These are phyloP conservation scores for Campylorhamphus procurvoides DNA, from an alignment of 2,113 vertebrate species.

Conservation along the genomic window DNA sequence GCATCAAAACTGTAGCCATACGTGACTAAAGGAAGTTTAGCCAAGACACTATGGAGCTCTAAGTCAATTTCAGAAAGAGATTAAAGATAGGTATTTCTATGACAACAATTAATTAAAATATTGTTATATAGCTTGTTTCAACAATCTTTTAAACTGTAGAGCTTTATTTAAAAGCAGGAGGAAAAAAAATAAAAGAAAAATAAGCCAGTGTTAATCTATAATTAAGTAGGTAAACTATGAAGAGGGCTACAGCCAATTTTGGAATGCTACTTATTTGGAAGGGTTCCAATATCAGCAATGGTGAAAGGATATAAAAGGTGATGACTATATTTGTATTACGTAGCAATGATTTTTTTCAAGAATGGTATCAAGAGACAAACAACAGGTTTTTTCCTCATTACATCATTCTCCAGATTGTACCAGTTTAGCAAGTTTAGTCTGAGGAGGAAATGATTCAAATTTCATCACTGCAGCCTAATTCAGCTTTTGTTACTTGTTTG, in stretches of 20 bases:
- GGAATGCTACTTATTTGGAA: constrained; percentile 59
- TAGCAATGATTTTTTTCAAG: constrained; percentile 48
- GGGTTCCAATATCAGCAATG: constrained; percentile 31
- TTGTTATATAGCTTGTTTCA: not conserved
- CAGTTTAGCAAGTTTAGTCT: constrained; percentile 53
- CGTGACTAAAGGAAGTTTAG: constrained; percentile 50
- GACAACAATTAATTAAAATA: constrained; percentile 16
- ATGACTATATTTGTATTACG: constrained; percentile 36
- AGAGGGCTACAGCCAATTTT: not conserved
- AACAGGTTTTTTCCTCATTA: constrained; percentile 61
- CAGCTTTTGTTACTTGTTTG: constrained; percentile 64
- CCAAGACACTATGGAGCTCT: constrained; percentile 22
- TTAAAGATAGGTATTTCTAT: not conserved
- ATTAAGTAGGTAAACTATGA: constrained; percentile 27
- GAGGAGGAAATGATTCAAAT: constrained; percentile 57
- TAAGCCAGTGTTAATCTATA: constrained; percentile 9
- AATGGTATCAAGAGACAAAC: constrained; percentile 42
- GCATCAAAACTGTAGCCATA: constrained; percentile 49
- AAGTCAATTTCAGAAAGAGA: constrained; percentile 33
- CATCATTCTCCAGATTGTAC: constrained; percentile 61
- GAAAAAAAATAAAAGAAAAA: not conserved
- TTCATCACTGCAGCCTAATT: constrained; percentile 59
- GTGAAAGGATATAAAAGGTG: constrained; percentile 54
- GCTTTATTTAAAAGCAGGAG: not conserved
- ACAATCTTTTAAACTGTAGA: not conserved